Evolutionary conservation across 2,113 vertebrate species (phyloP).

Genomic region (Marcusenius ussheri): DNA sequence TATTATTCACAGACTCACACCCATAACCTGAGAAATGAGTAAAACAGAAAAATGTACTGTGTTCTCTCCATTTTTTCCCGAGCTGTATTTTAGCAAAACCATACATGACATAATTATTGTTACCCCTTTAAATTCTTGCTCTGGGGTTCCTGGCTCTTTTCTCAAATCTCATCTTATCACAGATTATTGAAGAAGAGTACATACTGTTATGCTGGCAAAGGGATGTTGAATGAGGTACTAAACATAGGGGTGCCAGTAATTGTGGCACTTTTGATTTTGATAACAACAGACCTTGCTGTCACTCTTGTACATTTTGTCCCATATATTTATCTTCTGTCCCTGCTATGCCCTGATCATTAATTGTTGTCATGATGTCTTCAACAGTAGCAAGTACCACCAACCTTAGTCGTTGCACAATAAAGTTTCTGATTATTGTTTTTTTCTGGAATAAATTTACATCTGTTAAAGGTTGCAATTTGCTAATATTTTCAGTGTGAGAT

Average conservation of each 20-base stretch:
- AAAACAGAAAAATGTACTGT: too few species aligned
- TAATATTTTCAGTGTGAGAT: not conserved
- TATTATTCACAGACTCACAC: too few species aligned
- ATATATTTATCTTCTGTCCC: not conserved
- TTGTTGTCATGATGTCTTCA: not conserved
- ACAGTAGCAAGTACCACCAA: not conserved
- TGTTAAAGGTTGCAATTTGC: not conserved
- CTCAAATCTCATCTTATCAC: not conserved
- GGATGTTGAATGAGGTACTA: not conserved
- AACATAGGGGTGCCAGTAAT: not conserved
- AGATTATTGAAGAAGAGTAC: not conserved
- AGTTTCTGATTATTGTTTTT: not conserved
- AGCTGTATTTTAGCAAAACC: not conserved
- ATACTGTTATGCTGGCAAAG: not conserved
- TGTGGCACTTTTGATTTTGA: not conserved
- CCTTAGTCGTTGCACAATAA: not conserved
- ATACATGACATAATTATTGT: not conserved
- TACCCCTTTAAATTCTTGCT: not conserved
- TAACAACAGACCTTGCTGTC: not conserved
- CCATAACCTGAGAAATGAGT: too few species aligned
- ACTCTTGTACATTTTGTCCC: not conserved
- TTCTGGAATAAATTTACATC: not conserved
- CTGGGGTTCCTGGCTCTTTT: not conserved
- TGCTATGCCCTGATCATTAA: not conserved
- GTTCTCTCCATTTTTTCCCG: too few species aligned